phyloP scores from a whole-genome alignment of 1,140 invertebrate species.

The Aphelenchoides fujianensis region DNA sequence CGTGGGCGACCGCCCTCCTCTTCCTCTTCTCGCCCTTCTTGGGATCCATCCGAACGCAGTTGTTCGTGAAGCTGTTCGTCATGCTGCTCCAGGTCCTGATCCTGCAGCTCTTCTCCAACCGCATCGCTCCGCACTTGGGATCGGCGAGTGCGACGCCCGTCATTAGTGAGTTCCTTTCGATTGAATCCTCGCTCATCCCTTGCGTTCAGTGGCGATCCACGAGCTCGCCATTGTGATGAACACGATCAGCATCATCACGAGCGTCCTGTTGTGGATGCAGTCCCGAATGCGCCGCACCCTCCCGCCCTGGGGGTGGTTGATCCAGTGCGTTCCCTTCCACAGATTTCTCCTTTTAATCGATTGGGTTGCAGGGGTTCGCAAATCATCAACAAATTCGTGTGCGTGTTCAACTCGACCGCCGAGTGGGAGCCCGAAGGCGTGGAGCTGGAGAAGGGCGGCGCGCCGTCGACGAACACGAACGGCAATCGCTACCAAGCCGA shows the following conservation, averaged over 20 bases:
- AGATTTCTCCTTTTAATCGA: not conserved
- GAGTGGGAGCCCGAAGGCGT: constrained; percentile 41
- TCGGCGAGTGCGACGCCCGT: constrained; percentile 54
- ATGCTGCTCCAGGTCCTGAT: constrained; percentile 54
- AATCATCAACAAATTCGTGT: constrained; percentile 51
- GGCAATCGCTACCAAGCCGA: constrained; percentile 43
- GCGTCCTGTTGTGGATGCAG: constrained; percentile 39
- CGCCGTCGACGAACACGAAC: not conserved
- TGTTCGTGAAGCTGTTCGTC: constrained; percentile 54
- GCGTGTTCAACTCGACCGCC: constrained; percentile 47
- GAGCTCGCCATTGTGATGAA: constrained; percentile 57
- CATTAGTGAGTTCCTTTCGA: constrained; percentile 46
- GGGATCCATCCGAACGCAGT: constrained; percentile 49
- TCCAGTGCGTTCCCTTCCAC: constrained; percentile 33
- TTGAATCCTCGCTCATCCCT: constrained; percentile 4
- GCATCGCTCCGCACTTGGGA: constrained; percentile 58
- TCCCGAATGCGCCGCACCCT: constrained; percentile 47
- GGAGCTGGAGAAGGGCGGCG: constrained; percentile 47
- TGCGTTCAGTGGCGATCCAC: constrained; percentile 53
- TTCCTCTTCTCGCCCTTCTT: constrained; percentile 59
- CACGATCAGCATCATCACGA: constrained; percentile 47
- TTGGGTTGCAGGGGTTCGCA: too few species aligned
- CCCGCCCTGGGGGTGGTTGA: constrained; percentile 55
- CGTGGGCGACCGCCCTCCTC: constrained; percentile 48
- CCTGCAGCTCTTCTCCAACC: constrained; percentile 55